Conservation (phyloP, 2,888 invertebrate genomes). For the Ormyrus rosae region DNA sequence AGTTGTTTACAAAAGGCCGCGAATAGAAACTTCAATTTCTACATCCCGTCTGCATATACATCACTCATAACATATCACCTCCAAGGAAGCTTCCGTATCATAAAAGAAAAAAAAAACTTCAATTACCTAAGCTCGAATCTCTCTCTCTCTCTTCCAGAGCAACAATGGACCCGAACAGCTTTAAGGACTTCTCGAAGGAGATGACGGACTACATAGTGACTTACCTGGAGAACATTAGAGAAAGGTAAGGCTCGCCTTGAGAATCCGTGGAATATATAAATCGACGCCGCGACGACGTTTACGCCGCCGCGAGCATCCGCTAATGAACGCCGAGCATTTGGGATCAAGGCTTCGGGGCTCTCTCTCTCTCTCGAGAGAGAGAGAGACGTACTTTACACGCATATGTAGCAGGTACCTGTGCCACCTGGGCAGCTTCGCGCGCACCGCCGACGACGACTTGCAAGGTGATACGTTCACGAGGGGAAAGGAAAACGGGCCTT, state of each 20-base stretch:
- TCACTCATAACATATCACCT: no score
- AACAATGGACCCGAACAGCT: conserved; percentile 87
- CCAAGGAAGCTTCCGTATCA: neutral
- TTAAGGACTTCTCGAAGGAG: conserved; percentile 92
- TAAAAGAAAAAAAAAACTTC: neutral
- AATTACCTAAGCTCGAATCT: neutral
- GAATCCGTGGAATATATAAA: neutral
- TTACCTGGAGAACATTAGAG: conserved; percentile 95
- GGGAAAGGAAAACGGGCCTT: conserved; percentile 57
- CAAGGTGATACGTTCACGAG: conserved; percentile 55
- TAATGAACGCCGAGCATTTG: conserved; percentile 47
- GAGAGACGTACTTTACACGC: neutral
- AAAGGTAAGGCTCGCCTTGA: conserved; percentile 80
- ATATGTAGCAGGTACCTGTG: conserved; percentile 10
- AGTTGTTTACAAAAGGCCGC: no score
- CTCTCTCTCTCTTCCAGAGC: neutral
- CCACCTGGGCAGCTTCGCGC: conserved; percentile 9
- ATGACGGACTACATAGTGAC: conserved; percentile 96
- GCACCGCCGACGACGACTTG: neutral
- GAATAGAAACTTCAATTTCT: no score
- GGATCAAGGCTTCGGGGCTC: conserved; percentile 46
- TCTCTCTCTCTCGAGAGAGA: neutral
- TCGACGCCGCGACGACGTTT: neutral
- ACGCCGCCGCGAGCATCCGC: conserved; percentile 14
- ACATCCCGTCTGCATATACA: no score